A percentile compares a stretch with the other conserved stretches of the same genome.
phyloP scores from a whole-genome alignment of 2,888 invertebrate genomes.

The Drosophila anomelani region DNA sequence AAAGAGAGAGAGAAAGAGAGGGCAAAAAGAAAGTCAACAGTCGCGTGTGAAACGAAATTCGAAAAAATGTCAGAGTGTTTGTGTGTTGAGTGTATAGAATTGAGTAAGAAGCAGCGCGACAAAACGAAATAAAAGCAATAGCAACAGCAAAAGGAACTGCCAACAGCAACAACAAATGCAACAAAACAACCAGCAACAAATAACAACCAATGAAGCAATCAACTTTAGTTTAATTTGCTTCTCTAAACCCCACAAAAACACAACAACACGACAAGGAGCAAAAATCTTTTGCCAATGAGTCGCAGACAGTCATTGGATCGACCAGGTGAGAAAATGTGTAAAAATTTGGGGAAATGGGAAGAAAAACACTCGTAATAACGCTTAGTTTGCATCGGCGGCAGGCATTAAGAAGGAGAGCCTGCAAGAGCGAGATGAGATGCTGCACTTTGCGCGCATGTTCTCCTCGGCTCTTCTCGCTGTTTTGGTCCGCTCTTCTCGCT shows the following conservation, averaged over 20 bases:
- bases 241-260: constrained; percentile 62
- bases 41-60: constrained; percentile 44
- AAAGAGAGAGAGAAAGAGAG: constrained; percentile 22
- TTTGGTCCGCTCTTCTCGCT: constrained; percentile 55
- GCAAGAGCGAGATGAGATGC: constrained; percentile 63
- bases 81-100: constrained; percentile 71
- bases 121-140: constrained; percentile 59
- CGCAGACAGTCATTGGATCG: constrained; percentile 82
- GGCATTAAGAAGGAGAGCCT: constrained; percentile 45
- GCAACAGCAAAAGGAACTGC: constrained; percentile 49
- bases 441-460: constrained; percentile 73
- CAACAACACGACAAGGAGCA: constrained; percentile 60
- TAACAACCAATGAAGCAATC: constrained; percentile 73
- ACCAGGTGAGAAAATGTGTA: constrained; percentile 71
- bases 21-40: constrained; percentile 60
- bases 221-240: constrained; percentile 63
- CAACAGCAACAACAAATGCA: constrained; percentile 29
- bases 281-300: constrained; percentile 80
- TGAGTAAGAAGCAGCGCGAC: constrained; percentile 57
- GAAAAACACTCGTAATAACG: constrained; percentile 23
- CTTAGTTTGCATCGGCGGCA: constrained; percentile 19
- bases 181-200: constrained; percentile 28
- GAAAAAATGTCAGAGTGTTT: constrained; percentile 46
- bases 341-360: constrained; percentile 3
- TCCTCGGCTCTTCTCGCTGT: constrained; percentile 47